Conservation (phyloP, 2,113 vertebrate genomes). For the Plecotus auritus region DNA sequence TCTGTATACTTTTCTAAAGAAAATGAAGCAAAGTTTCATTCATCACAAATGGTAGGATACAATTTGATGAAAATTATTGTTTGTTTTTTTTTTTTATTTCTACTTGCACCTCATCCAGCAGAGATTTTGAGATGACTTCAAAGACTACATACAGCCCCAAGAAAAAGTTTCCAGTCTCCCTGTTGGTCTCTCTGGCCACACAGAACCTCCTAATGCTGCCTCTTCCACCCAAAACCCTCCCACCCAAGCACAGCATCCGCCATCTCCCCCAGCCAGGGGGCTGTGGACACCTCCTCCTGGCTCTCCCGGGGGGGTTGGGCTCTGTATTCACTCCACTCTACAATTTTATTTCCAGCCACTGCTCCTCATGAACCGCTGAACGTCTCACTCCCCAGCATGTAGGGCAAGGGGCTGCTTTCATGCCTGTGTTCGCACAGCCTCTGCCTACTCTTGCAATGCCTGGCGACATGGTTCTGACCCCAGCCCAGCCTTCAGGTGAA, state of each 20-base stretch:
- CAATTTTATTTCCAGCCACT: not conserved
- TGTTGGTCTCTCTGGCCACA: not conserved
- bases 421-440: not conserved
- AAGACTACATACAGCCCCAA: not conserved
- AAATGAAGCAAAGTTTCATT: not conserved
- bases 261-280: not conserved
- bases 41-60: not conserved
- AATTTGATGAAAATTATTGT: not conserved
- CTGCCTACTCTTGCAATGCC: not conserved
- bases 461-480: not conserved
- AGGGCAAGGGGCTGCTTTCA: not conserved
- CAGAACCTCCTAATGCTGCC: not conserved
- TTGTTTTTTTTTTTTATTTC: not conserved
- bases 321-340: not conserved
- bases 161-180: not conserved
- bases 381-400: not conserved
- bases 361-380: not conserved
- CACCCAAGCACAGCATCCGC: not conserved
- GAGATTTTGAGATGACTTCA: not conserved
- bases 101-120: not conserved
- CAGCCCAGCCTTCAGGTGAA: not conserved
- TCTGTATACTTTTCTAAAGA: not conserved
- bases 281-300: not conserved
- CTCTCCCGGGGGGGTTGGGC: not conserved
- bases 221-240: not conserved